These are phyloP conservation scores for Zoanthus sansibaricus DNA, from an alignment of 92 coral and sea anemone genomes.

Conservation along the genomic window DNA sequence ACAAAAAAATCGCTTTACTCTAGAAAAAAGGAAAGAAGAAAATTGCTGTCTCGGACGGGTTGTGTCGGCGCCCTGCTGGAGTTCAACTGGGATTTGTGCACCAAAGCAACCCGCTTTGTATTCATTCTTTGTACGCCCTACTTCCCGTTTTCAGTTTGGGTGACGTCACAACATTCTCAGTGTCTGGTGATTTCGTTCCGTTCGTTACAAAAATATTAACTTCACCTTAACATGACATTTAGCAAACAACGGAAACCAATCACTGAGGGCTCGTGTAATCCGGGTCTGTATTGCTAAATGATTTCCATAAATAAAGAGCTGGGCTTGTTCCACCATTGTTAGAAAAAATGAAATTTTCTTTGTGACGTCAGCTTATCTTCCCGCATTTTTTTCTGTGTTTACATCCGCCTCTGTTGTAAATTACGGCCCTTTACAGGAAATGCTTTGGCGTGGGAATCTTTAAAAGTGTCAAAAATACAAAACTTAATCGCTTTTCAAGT, in stretches of 20 bases:
- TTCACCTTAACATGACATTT: background rate
- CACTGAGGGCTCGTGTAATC: background rate
- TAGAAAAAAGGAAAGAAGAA: background rate
- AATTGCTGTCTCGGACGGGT: slow-evolving; percentile 9
- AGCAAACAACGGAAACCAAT: slow-evolving; percentile 15
- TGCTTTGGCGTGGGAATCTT: slow-evolving; percentile 23
- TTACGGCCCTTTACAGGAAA: background rate
- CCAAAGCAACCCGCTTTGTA: slow-evolving; percentile 6
- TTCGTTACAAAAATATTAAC: background rate
- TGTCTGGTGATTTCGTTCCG: background rate
- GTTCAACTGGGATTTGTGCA: background rate
- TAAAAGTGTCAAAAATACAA: background rate
- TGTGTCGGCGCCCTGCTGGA: slow-evolving; percentile 16
- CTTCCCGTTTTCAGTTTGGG: slow-evolving; percentile 10
- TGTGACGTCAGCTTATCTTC: slow-evolving; percentile 32
- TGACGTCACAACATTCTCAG: slow-evolving; percentile 22
- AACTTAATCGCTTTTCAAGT: background rate
- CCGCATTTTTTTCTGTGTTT: slow-evolving; percentile 7
- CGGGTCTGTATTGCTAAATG: background rate
- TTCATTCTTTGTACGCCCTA: slow-evolving; percentile 2
- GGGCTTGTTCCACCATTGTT: slow-evolving; percentile 44
- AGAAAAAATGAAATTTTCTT: background rate
- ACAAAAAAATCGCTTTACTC: background rate
- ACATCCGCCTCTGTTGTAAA: slow-evolving; percentile 17
- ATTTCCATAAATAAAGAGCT: background rate